Conservation (phyloP, 30 jellyfish, hydroid and myxozoan species). For the Clytia hemisphaerica region DNA sequence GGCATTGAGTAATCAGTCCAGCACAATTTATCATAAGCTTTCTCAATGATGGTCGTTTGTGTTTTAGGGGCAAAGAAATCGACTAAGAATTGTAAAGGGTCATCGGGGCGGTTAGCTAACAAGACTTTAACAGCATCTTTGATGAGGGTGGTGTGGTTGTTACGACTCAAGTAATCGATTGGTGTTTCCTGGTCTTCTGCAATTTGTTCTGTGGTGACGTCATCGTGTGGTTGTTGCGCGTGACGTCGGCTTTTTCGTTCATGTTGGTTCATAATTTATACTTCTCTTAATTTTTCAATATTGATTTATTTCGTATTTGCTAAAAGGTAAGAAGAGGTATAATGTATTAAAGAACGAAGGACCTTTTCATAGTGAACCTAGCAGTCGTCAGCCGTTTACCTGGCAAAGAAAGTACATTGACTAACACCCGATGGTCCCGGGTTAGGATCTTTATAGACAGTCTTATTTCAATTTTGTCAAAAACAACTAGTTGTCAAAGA, state of each 20-base stretch:
- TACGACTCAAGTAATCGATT: slow-evolving; percentile 41
- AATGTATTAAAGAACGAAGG: no score
- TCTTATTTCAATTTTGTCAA: no score
- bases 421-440: no score
- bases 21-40: slow-evolving; percentile 35
- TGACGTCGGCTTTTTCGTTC: slow-evolving; percentile 14
- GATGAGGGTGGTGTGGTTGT: slow-evolving; percentile 28
- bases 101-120: slow-evolving; percentile 58
- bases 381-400: no score
- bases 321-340: no score
- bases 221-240: not conserved
- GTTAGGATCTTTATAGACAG: no score
- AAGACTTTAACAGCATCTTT: slow-evolving; percentile 31
- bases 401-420: no score
- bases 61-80: slow-evolving; percentile 54
- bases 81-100: slow-evolving; percentile 52
- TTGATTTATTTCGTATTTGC: no score
- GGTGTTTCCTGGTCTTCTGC: slow-evolving; percentile 38
- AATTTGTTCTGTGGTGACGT: not conserved
- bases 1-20: slow-evolving; percentile 23
- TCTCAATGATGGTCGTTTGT: not conserved
- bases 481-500: no score
- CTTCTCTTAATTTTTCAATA: no score
- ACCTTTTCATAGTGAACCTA: no score
- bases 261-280: not conserved